Conservation (phyloP, 2,888 invertebrate species). For the Synanthedon tipuliformis region DNA sequence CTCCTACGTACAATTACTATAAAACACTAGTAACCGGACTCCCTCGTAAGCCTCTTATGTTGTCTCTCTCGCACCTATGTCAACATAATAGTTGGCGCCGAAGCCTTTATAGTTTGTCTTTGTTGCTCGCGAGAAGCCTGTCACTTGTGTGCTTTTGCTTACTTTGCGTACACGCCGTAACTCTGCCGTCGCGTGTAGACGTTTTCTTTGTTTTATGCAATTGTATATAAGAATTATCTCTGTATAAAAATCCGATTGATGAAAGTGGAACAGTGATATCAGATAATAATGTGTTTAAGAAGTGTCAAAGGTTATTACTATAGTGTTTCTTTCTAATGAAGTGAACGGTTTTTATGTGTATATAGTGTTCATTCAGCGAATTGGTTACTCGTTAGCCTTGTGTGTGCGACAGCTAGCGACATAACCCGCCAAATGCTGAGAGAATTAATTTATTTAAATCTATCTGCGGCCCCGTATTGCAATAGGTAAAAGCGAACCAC, state of each 20-base stretch:
- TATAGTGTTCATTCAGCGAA: constrained; percentile 41
- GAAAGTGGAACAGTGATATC: not conserved
- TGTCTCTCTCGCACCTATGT: constrained; percentile 37
- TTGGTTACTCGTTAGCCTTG: constrained; percentile 57
- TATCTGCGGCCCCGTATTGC: constrained; percentile 34
- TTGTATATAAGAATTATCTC: not conserved
- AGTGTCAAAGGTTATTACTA: constrained; percentile 49
- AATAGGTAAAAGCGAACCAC: constrained; percentile 33
- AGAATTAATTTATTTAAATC: constrained; percentile 48
- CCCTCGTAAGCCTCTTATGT: constrained; percentile 47
- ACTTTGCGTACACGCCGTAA: constrained; percentile 39
- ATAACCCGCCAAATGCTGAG: constrained; percentile 29
- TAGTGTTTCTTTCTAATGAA: constrained; percentile 33
- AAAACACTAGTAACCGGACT: constrained; percentile 58
- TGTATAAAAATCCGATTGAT: not conserved
- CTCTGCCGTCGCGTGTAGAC: constrained; percentile 49
- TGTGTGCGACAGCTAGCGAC: constrained; percentile 26
- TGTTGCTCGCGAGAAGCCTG: constrained; percentile 51
- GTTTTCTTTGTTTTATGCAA: constrained; percentile 9
- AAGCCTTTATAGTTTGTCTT: constrained; percentile 50
- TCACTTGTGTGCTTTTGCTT: constrained; percentile 31
- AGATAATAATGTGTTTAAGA: constrained; percentile 1
- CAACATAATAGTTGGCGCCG: constrained; percentile 28
- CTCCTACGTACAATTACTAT: constrained; percentile 28
- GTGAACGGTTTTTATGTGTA: constrained; percentile 45